Conservation (phyloP, 2,113 vertebrate genomes). For the Lamprotornis superbus region DNA sequence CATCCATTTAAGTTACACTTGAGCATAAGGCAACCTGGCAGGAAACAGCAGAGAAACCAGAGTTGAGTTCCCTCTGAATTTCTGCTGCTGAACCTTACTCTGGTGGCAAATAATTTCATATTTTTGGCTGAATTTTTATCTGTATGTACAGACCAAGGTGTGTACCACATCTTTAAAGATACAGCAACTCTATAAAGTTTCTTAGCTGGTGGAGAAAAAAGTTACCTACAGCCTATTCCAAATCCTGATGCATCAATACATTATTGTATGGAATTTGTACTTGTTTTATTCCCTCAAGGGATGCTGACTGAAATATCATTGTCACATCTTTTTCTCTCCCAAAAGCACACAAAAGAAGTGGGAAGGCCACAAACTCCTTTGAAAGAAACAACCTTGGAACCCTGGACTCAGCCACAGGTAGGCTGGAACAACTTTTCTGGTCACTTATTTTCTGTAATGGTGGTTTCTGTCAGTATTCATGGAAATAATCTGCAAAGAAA, state of each 20-base stretch:
- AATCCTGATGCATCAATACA: rapidly evolving
- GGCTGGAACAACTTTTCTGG: not conserved
- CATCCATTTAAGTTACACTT: not conserved
- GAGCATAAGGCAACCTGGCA: not conserved
- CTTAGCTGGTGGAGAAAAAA: not conserved
- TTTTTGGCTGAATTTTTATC: not conserved
- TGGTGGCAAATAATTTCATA: not conserved
- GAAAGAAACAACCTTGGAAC: constrained; percentile 68
- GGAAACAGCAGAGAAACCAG: rapidly evolving
- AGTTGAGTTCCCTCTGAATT: not conserved
- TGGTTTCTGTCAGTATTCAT: not conserved
- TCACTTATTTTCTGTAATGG: not conserved
- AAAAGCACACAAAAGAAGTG: constrained; percentile 63
- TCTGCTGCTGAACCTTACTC: not conserved
- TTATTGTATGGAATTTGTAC: not conserved
- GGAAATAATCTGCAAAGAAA: not conserved
- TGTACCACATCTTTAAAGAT: not conserved
- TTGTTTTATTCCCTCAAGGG: not conserved
- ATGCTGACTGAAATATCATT: not conserved
- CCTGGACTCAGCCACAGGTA: constrained; percentile 75
- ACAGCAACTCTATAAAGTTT: not conserved
- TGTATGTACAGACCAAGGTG: not conserved
- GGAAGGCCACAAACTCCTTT: constrained; percentile 68
- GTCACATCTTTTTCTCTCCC: not conserved
- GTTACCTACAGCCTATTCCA: not conserved